phyloP scores from a whole-genome alignment of 2,888 invertebrate species.

The Oxyteleia sp. region DNA sequence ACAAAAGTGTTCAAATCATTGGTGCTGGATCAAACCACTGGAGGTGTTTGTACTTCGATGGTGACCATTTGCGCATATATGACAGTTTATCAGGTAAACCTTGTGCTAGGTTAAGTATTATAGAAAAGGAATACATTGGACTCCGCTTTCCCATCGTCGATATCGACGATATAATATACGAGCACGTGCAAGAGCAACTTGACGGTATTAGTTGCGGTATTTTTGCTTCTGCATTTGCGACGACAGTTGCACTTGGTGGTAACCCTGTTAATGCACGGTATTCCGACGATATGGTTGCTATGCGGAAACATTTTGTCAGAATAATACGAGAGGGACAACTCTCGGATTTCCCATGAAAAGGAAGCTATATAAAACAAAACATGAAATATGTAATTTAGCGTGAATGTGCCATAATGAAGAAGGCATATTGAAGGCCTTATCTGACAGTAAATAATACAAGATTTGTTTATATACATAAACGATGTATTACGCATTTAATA shows the following conservation, averaged over 20 bases:
- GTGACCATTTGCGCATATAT: neutral
- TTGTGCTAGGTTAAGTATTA: neutral
- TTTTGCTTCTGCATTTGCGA: constrained; percentile 67
- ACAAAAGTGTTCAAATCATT: neutral
- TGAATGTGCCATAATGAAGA: too few species aligned
- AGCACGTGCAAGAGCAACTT: neutral
- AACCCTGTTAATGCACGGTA: constrained; percentile 11
- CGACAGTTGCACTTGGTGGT: constrained; percentile 57
- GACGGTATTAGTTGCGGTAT: constrained; percentile 2
- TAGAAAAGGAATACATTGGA: constrained; percentile 21
- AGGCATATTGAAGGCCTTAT: too few species aligned
- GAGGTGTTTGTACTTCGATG: neutral
- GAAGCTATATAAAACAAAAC: too few species aligned
- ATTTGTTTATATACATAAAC: too few species aligned
- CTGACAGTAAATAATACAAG: too few species aligned
- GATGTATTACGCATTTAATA: too few species aligned
- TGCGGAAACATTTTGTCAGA: constrained; percentile 12
- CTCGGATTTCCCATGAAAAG: too few species aligned
- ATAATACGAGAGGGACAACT: neutral
- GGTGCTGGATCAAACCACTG: neutral
- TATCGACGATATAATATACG: neutral
- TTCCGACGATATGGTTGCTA: neutral
- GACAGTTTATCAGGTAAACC: neutral
- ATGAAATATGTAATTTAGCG: too few species aligned
- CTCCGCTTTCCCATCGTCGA: neutral